phyloP scores from a whole-genome alignment of 2,888 invertebrate species.

The Neocrepidodera transversa region DNA sequence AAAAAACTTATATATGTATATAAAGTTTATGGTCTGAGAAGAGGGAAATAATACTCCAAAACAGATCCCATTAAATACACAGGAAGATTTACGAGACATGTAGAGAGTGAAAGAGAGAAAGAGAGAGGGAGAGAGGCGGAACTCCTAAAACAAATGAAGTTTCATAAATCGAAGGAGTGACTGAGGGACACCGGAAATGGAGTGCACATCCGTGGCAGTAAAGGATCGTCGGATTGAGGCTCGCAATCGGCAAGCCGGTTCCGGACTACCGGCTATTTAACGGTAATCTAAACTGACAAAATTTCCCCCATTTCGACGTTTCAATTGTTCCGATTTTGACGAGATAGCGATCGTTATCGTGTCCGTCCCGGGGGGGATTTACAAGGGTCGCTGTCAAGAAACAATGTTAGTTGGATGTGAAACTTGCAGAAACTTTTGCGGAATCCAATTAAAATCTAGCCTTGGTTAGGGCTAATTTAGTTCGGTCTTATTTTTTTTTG shows the following conservation, averaged over 20 bases:
- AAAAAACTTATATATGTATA: too few species aligned
- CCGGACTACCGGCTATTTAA: slow-evolving; percentile 51
- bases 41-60: too few species aligned
- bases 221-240: slow-evolving; percentile 48
- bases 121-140: neutral
- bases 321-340: slow-evolving; percentile 17
- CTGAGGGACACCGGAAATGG: slow-evolving; percentile 37
- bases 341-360: slow-evolving; percentile 12
- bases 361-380: neutral
- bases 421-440: neutral
- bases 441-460: neutral
- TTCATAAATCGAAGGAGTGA: slow-evolving; percentile 48
- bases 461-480: too few species aligned
- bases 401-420: neutral
- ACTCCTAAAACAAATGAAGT: slow-evolving; percentile 49
- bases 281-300: slow-evolving; percentile 49
- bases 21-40: too few species aligned
- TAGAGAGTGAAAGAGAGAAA: too few species aligned
- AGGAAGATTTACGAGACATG: too few species aligned
- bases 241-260: slow-evolving; percentile 25
- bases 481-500: too few species aligned
- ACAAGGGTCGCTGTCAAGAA: slow-evolving; percentile 19
- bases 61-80: too few species aligned
- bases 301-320: slow-evolving; percentile 37
- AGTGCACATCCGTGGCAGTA: slow-evolving; percentile 48